Evolutionary conservation across 2,113 vertebrate genomes (phyloP).

Genomic region (Scolopax mira): DNA sequence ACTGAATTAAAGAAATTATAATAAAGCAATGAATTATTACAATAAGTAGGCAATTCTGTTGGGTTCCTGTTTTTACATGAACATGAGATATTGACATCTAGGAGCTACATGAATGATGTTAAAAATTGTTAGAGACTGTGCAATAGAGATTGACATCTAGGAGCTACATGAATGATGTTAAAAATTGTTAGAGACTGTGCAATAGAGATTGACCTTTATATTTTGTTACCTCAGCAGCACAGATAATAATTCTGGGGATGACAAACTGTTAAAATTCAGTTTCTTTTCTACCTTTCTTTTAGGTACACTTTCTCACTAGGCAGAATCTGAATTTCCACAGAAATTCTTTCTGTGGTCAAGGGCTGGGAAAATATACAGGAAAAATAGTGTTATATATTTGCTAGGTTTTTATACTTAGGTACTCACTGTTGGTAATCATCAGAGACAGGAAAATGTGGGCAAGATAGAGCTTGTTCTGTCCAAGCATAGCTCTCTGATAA

Average conservation of each 20-base stretch:
- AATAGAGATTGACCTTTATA: background rate
- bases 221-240: background rate
- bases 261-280: background rate
- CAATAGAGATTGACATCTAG: background rate
- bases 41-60: background rate
- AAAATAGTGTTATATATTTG: background rate
- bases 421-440: background rate
- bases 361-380: background rate
- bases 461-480: background rate
- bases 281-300: background rate
- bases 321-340: background rate
- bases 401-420: background rate
- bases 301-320: background rate
- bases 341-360: background rate
- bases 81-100: background rate
- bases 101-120: background rate
- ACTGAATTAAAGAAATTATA: background rate
- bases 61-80: background rate
- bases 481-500: background rate
- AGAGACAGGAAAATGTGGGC: background rate
- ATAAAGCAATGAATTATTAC: background rate
- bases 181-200: background rate
- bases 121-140: background rate
- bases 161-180: background rate
- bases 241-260: background rate